Evolutionary conservation across 2,113 vertebrate genomes (phyloP), one percentile per base, ranked within the genome.

Genomic region (Dolichotis patagonum): DNA sequence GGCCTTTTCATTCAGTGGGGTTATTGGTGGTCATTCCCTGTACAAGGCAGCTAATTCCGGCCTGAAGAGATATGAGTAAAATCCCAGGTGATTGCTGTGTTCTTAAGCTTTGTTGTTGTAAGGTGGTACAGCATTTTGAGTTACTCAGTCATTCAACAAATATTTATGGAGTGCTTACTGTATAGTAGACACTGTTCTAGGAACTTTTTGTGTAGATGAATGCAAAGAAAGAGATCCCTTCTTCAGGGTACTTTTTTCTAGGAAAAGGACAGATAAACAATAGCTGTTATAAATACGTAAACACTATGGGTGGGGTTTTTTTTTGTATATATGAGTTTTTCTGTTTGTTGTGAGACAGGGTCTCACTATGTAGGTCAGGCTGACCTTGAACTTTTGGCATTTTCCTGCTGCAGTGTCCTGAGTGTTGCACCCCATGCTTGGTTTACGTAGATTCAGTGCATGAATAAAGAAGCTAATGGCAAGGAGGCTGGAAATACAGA

Each of bases 41-140:
- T 67, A 22, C 17, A 71, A 0, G 17, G 78, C 77, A 58, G 38
- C 35, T 58, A 24, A 58, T 62, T 85, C 62, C 77, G 56, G 81
- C 26, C 41, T 38, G 7, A 73, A 24, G 67, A 81, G 93, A 46
- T 22, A 22, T 5, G 17, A 71, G 24, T 32, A 84, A 90, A 77
- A 16, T 85, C 71, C 26, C 30, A 90, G 20, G n/a, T 90, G 85
- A 65, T 88, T 60, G 60, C 43, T 95, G 22, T 87, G 30, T 78
- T 95, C 95, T 92, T 86, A 67, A 80, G 60, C n/a, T 38, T 83
- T 90, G 88, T 46, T 80, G 60, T 86, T 69, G 13, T 86, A 62
- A n/a, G 67, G 0, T 46, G 54, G 7, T 52, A 1, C 26, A 71
- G 46, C 35, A 65, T 67, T 97, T 95, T 78, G 17, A 24, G 28